phyloP scores from a whole-genome alignment of 2,888 invertebrate species.

The Scotopteryx bipunctaria region DNA sequence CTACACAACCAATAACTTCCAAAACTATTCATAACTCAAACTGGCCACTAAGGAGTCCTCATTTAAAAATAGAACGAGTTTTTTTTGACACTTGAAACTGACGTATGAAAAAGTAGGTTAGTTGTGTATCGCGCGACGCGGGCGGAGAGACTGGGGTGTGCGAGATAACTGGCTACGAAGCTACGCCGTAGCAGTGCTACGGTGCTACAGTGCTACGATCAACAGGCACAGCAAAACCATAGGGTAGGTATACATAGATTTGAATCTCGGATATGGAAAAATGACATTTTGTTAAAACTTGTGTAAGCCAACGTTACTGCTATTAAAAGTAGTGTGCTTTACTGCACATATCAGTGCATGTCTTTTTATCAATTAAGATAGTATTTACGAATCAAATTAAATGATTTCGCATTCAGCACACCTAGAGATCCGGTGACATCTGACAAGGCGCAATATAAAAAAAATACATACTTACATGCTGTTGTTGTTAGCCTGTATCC shows the following conservation, averaged over 20 bases:
- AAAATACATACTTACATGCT: too few relatives aligned
- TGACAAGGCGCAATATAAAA: too few relatives aligned
- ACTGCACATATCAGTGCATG: too few relatives aligned
- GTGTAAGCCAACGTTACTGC: too few relatives aligned
- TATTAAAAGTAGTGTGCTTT: too few relatives aligned
- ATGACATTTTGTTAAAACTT: too few relatives aligned
- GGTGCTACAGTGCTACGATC: constrained; percentile 58
- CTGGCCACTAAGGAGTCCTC: constrained; percentile 44
- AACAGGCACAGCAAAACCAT: constrained; percentile 63
- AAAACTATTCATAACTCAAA: constrained; percentile 49
- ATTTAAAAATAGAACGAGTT: constrained; percentile 45
- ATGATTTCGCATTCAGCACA: too few relatives aligned
- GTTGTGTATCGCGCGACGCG: constrained; percentile 56
- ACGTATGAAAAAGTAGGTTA: constrained; percentile 56
- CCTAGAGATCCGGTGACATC: too few relatives aligned
- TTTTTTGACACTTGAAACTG: constrained; percentile 39
- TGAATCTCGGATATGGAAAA: constrained; percentile 7
- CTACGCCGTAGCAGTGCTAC: constrained; percentile 45
- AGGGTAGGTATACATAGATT: background rate
- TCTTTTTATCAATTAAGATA: too few relatives aligned
- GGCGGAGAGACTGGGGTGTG: constrained; percentile 66
- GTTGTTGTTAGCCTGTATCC: too few relatives aligned
- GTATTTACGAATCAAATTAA: too few relatives aligned
- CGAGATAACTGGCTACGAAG: constrained; percentile 71
- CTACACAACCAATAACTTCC: constrained; percentile 41